Evolutionary conservation across 2,113 vertebrate species (phyloP).

Genomic region (Lophura nycthemera): DNA sequence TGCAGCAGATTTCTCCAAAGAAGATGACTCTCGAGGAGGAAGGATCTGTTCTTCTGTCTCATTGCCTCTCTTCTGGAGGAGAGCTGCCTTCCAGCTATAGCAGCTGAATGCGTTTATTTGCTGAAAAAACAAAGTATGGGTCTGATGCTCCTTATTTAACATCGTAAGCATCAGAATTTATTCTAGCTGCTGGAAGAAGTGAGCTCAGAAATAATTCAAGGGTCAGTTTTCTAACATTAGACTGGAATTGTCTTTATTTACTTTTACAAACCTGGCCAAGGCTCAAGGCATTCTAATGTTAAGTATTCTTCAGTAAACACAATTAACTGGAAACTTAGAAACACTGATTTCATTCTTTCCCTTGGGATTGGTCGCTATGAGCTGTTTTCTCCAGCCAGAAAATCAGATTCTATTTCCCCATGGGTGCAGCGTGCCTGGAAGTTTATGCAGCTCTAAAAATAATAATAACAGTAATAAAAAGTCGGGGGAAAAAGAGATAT

Average conservation of each 20-base stretch:
- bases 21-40: not conserved
- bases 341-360: constrained; percentile 47
- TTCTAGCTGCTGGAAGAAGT: constrained; percentile 8
- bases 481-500: too few relatives aligned
- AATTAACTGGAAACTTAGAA: constrained; percentile 58
- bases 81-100: not conserved
- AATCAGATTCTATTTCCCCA: not conserved
- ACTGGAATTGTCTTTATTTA: constrained; percentile 57
- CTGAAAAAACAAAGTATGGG: not conserved
- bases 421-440: not conserved
- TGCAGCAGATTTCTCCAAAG: not conserved
- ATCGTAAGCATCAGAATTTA: not conserved
- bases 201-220: constrained; percentile 47
- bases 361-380: constrained; percentile 17
- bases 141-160: not conserved
- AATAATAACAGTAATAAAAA: not conserved
- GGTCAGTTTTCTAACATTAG: constrained; percentile 48
- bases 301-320: constrained; percentile 47
- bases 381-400: not conserved
- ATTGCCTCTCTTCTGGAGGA: not conserved
- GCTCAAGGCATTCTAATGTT: constrained; percentile 38
- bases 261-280: constrained; percentile 41
- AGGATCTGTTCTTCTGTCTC: not conserved
- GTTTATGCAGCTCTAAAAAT: not conserved
- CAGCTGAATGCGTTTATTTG: not conserved